phyloP scores from a whole-genome alignment of 2,113 vertebrate genomes.

The Spizaetus ornatus region DNA sequence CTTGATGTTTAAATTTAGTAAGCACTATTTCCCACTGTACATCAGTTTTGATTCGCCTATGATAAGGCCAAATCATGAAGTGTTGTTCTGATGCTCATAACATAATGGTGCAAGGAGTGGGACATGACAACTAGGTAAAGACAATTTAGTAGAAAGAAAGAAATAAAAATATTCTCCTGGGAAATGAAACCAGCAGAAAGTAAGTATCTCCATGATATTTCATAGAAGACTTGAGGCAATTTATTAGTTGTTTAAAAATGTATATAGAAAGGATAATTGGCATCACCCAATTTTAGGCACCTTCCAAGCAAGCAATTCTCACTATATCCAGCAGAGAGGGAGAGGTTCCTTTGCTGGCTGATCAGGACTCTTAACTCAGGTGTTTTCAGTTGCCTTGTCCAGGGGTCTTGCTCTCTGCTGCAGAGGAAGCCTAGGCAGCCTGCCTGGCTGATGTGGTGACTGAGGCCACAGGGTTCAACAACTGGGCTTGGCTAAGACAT shows the following conservation, averaged over 20 bases:
- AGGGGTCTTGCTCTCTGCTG: background rate
- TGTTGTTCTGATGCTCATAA: background rate
- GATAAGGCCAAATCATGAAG: background rate
- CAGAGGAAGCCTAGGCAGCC: background rate
- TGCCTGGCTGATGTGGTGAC: background rate
- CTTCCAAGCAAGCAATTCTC: background rate
- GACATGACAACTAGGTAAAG: background rate
- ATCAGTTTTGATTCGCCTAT: background rate
- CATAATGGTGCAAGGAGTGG: background rate
- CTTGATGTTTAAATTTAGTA: conserved; percentile 35
- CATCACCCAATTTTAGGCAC: background rate
- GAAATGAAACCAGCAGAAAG: background rate
- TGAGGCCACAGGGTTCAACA: background rate
- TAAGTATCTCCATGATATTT: background rate
- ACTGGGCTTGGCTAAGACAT: background rate
- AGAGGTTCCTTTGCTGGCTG: background rate
- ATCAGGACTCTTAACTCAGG: background rate
- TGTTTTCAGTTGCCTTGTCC: background rate
- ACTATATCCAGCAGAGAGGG: background rate
- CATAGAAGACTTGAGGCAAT: background rate
- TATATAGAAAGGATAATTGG: background rate
- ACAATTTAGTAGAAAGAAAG: background rate
- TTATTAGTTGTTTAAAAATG: background rate
- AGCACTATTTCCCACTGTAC: background rate
- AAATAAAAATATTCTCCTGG: background rate